A percentile compares a stretch with the other conserved stretches of the same genome.
Evolutionary conservation across 1,140 invertebrate species (phyloP).

Genomic region (Drosophila equinoxialis): DNA sequence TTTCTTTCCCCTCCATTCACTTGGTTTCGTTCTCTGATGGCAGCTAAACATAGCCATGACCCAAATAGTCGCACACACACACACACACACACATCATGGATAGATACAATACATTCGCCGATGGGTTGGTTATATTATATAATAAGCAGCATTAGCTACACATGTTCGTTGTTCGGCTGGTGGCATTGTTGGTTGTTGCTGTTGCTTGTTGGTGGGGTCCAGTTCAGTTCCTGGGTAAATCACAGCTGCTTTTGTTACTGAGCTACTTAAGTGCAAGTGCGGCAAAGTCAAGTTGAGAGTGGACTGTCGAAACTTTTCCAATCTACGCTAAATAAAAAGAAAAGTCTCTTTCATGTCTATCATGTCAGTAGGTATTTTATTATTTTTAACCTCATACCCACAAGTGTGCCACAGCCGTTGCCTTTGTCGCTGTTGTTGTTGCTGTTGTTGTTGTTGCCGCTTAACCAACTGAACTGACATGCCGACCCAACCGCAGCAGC

Average conservation of each 20-base stretch:
- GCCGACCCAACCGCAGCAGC: neutral
- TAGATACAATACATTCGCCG: neutral
- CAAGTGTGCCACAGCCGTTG: neutral
- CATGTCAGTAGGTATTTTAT: constrained; percentile 82
- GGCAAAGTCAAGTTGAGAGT: constrained; percentile 53
- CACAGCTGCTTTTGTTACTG: constrained; percentile 54
- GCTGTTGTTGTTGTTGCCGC: constrained; percentile 32
- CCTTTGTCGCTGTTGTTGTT: constrained; percentile 6
- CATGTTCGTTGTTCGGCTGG: constrained; percentile 46
- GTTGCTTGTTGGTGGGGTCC: neutral
- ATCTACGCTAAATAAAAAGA: constrained; percentile 82
- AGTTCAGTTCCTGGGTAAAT: constrained; percentile 25
- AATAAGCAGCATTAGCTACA: constrained; percentile 76
- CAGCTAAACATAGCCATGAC: constrained; percentile 53
- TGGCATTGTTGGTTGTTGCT: neutral
- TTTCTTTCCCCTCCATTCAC: constrained; percentile 47
- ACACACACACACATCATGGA: constrained; percentile 11
- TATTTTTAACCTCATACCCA: constrained; percentile 69
- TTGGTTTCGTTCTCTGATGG: constrained; percentile 1
- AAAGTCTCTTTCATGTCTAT: constrained; percentile 81
- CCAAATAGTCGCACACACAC: constrained; percentile 41
- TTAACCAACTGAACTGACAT: constrained; percentile 54
- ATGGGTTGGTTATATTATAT: constrained; percentile 63
- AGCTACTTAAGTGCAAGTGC: constrained; percentile 74
- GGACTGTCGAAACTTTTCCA: constrained; percentile 82